phyloP scores from a whole-genome alignment of 2,113 vertebrate genomes.

The Anhinga rufa region DNA sequence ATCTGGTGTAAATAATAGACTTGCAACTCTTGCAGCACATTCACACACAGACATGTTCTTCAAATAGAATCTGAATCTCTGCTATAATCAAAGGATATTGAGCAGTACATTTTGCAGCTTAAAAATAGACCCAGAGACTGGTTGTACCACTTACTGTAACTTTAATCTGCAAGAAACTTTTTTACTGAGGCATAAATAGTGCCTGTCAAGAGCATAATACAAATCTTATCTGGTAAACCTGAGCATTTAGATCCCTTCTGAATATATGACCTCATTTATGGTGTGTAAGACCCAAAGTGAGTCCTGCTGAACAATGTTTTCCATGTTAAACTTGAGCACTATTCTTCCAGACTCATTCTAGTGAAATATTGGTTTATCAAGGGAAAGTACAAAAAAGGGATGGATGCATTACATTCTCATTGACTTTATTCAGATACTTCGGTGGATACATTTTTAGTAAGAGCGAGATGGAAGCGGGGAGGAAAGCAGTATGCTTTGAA shows the following conservation, averaged over 20 bases:
- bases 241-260: not conserved
- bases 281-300: not conserved
- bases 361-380: not conserved
- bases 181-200: not conserved
- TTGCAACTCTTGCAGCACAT: not conserved
- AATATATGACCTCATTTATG: not conserved
- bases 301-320: not conserved
- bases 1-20: conserved; percentile 10
- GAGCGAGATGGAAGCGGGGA: not conserved
- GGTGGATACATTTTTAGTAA: not conserved
- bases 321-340: not conserved
- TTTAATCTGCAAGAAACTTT: conserved; percentile 20
- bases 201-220: not conserved
- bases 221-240: not conserved
- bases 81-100: conserved; percentile 14
- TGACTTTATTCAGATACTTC: not conserved
- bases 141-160: not conserved
- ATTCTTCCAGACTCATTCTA: not conserved
- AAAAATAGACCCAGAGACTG: conserved; percentile 14
- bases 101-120: conserved; percentile 8
- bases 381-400: not conserved
- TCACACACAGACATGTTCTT: not conserved
- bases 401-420: not conserved
- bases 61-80: not conserved
- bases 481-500: not conserved